Conservation (phyloP, 2,113 vertebrate genomes). For the Crotalus viridis region DNA sequence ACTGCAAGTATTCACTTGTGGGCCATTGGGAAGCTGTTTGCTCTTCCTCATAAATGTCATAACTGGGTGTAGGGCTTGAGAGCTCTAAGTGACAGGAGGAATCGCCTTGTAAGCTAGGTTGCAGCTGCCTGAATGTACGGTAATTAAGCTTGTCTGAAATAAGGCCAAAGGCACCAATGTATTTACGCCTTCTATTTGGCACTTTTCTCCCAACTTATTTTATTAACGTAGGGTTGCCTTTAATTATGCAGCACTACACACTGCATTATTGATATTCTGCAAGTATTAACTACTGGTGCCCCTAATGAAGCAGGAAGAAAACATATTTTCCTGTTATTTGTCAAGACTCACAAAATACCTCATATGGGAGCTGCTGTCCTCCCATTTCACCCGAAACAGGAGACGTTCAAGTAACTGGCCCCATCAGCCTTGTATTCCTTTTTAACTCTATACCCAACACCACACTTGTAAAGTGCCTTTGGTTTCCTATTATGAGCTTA, state of each 20-base stretch:
- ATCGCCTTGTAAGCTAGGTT: constrained; percentile 55
- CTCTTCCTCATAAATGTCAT: constrained; percentile 66
- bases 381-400: constrained; percentile 16
- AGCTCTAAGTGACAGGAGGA: constrained; percentile 65
- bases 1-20: constrained; percentile 60
- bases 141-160: constrained; percentile 72
- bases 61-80: constrained; percentile 52
- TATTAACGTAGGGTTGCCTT: constrained; percentile 72
- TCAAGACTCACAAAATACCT: constrained; percentile 54
- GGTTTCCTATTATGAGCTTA: constrained; percentile 8
- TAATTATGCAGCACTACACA: constrained; percentile 76
- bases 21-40: constrained; percentile 55
- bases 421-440: constrained; percentile 2
- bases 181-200: constrained; percentile 61
- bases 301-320: constrained; percentile 72
- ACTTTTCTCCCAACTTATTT: constrained; percentile 67
- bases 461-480: constrained; percentile 30
- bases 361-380: constrained; percentile 35
- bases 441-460: neutral
- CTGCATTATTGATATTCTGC: constrained; percentile 76
- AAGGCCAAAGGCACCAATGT: constrained; percentile 64
- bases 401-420: neutral
- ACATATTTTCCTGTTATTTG: constrained; percentile 54
- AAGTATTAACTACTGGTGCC: constrained; percentile 69
- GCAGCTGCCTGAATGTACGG: constrained; percentile 37